A percentile compares a stretch with the other conserved stretches of the same genome.
These are phyloP conservation scores for Sceloporus undulatus DNA, from an alignment of 2,113 vertebrate genomes.

Conservation along the genomic window DNA sequence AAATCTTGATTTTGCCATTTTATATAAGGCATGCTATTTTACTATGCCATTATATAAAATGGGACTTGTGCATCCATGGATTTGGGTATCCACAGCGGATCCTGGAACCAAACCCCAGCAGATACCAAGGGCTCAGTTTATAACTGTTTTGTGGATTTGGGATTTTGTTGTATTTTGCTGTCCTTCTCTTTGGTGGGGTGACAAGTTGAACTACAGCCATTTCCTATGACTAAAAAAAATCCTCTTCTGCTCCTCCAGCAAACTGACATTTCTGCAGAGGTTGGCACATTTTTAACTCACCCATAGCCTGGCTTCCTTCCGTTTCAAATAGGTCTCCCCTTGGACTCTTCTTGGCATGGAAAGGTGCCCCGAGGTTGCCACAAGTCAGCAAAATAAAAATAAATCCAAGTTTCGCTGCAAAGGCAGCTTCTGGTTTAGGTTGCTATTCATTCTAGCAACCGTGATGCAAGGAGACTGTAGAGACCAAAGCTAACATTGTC, in stretches of 20 bases:
- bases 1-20: too few relatives aligned
- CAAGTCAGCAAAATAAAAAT: not conserved
- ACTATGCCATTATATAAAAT: too few relatives aligned
- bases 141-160: too few relatives aligned
- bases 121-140: too few relatives aligned
- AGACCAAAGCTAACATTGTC: not conserved
- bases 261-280: slow-evolving; percentile 30
- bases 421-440: too few relatives aligned
- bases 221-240: slow-evolving; percentile 36
- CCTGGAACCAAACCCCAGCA: too few relatives aligned
- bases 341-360: not conserved
- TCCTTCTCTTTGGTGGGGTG: slow-evolving; percentile 24
- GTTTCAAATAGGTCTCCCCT: not conserved
- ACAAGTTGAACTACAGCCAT: slow-evolving; percentile 36
- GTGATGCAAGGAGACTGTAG: not conserved
- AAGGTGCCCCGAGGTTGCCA: not conserved
- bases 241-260: slow-evolving; percentile 32
- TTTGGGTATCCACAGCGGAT: too few relatives aligned
- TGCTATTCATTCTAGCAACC: not conserved
- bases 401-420: not conserved
- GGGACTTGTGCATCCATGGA: too few relatives aligned
- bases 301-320: not conserved
- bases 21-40: too few relatives aligned
- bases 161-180: too few relatives aligned
- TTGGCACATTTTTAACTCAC: slow-evolving; percentile 34